These are phyloP conservation scores for Barypeithes pellucidus DNA, from an alignment of 2,888 invertebrate genomes.

Conservation along the genomic window DNA sequence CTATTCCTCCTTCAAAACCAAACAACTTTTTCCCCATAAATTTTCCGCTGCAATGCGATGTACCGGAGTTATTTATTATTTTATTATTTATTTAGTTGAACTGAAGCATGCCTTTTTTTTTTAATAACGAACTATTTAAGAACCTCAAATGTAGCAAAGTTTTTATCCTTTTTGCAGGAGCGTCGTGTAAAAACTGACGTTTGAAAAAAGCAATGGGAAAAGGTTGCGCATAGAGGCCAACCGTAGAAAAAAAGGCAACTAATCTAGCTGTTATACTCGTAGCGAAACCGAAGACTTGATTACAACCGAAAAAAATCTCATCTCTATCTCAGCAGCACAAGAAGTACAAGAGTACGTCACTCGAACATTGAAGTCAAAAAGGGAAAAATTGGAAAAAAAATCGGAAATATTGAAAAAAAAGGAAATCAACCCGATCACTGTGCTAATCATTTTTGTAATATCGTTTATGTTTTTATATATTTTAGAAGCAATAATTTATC, in stretches of 20 bases:
- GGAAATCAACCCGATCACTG: slow-evolving; percentile 58
- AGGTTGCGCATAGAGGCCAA: slow-evolving; percentile 63
- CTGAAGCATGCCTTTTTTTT: neutral
- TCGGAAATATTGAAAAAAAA: neutral
- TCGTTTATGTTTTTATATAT: slow-evolving; percentile 63
- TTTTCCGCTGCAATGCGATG: too few species aligned
- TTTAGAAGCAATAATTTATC: slow-evolving; percentile 64
- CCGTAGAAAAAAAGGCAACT: slow-evolving; percentile 21
- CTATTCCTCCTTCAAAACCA: too few species aligned
- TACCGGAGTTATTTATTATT: too few species aligned
- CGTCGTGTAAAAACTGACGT: slow-evolving; percentile 57
- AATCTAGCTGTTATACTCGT: slow-evolving; percentile 28
- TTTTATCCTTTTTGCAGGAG: slow-evolving; percentile 58
- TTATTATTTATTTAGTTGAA: too few species aligned
- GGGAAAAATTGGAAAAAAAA: slow-evolving; percentile 49
- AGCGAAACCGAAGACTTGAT: slow-evolving; percentile 28
- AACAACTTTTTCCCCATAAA: too few species aligned
- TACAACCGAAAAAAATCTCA: slow-evolving; percentile 54
- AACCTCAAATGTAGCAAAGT: slow-evolving; percentile 16
- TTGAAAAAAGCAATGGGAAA: slow-evolving; percentile 55
- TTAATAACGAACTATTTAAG: neutral
- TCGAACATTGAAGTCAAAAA: slow-evolving; percentile 57
- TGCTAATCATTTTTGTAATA: slow-evolving; percentile 61
- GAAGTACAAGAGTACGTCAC: slow-evolving; percentile 62
- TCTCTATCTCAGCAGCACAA: slow-evolving; percentile 51